Percentiles rank a stretch among this genome's conserved stretches.
These are phyloP conservation scores for Microctonus brassicae DNA, from an alignment of 2,888 invertebrate species.

Conservation along the genomic window DNA sequence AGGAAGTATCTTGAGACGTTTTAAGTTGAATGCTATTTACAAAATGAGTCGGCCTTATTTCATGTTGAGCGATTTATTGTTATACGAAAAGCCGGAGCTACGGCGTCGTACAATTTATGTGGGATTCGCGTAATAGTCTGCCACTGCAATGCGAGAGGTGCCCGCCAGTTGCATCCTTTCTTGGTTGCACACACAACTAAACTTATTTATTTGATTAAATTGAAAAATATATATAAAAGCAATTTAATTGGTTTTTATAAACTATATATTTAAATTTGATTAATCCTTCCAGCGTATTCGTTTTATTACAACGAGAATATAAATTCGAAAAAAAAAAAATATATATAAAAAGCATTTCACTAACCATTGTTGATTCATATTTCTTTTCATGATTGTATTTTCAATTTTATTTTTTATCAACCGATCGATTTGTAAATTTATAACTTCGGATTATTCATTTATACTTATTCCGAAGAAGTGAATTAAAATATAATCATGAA, in stretches of 20 bases:
- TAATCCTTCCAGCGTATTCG: constrained; percentile 18
- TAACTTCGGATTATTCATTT: constrained; percentile 45
- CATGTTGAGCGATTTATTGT: constrained; percentile 65
- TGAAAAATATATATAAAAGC: background rate
- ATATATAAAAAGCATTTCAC: constrained; percentile 37
- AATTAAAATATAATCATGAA: too few relatives aligned
- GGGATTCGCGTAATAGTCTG: constrained; percentile 67
- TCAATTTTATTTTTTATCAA: background rate
- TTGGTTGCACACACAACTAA: constrained; percentile 24
- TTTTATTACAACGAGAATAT: background rate
- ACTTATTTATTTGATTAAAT: constrained; percentile 32
- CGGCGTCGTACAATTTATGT: constrained; percentile 67
- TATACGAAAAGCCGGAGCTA: constrained; percentile 63
- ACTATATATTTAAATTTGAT: constrained; percentile 15
- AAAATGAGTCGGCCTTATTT: constrained; percentile 70
- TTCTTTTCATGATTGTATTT: background rate
- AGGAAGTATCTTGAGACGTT: constrained; percentile 50
- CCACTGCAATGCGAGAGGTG: constrained; percentile 63
- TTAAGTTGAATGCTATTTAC: constrained; percentile 69
- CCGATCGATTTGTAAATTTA: constrained; percentile 40
- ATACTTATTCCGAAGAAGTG: constrained; percentile 43
- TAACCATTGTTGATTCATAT: background rate
- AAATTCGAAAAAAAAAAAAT: background rate
- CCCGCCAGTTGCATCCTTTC: constrained; percentile 31
- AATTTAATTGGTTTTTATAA: background rate